phyloP scores from a whole-genome alignment of 2,113 vertebrate genomes.

The Tragelaphus scriptus region DNA sequence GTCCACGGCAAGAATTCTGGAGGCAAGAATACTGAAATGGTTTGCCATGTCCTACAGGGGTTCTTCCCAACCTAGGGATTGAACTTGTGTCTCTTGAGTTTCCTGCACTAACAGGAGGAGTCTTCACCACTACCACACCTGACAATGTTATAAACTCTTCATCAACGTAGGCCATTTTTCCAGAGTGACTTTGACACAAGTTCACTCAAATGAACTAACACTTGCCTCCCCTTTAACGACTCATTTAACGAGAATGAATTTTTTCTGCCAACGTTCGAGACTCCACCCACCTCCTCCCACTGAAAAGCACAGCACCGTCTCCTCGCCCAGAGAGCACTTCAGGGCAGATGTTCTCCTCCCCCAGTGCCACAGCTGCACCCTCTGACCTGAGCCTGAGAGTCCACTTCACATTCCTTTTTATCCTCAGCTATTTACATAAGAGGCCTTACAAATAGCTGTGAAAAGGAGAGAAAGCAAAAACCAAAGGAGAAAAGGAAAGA shows the following conservation, averaged over 20 bases:
- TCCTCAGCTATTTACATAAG: not conserved
- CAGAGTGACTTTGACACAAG: not conserved
- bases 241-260: not conserved
- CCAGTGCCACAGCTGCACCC: accelerated
- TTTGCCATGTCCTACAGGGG: not conserved
- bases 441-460: too few species aligned
- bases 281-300: not conserved
- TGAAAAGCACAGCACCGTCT: accelerated
- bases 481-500: too few species aligned
- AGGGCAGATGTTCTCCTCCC: accelerated
- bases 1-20: not conserved
- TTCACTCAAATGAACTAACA: not conserved
- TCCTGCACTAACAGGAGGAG: not conserved
- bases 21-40: not conserved
- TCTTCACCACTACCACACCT: not conserved
- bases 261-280: not conserved
- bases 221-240: not conserved
- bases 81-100: not conserved
- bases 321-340: accelerated
- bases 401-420: too few species aligned
- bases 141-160: not conserved
- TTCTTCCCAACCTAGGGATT: not conserved
- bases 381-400: accelerated
- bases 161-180: not conserved
- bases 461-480: too few species aligned